phyloP scores from a whole-genome alignment of 92 coral and sea anemone genomes.

The Epizoanthus scotinus region DNA sequence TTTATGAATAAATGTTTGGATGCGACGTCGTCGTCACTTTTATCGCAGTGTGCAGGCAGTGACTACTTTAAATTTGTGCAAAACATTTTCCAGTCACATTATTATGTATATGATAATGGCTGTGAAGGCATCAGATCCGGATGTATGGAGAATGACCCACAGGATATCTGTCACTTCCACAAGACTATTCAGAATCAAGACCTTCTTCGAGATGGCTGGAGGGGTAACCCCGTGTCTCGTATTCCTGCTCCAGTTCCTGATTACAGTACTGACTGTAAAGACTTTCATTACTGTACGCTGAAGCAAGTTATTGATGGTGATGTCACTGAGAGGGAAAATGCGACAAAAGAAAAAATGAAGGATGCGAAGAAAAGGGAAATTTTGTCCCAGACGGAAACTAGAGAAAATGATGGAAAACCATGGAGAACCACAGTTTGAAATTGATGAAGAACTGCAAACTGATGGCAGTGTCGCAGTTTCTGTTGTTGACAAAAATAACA shows the following conservation, averaged over 20 bases:
- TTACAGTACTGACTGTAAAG: slow-evolving; percentile 30
- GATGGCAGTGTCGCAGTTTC: slow-evolving; percentile 40
- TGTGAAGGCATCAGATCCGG: slow-evolving; percentile 48
- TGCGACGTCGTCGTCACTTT: no score
- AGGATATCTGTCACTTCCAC: no score
- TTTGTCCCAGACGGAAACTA: slow-evolving; percentile 43
- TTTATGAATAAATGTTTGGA: slow-evolving; percentile 51
- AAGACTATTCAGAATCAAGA: slow-evolving; percentile 41
- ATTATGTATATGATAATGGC: slow-evolving; percentile 44
- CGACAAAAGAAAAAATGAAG: slow-evolving; percentile 21
- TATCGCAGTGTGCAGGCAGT: no score
- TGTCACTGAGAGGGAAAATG: slow-evolving; percentile 14
- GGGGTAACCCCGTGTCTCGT: slow-evolving; percentile 36
- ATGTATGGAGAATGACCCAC: slow-evolving; percentile 8
- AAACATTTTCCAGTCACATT: slow-evolving; percentile 28
- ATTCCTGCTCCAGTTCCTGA: slow-evolving; percentile 51
- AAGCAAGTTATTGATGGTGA: slow-evolving; percentile 22
- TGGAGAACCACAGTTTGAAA: slow-evolving; percentile 41
- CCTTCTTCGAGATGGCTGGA: slow-evolving; percentile 40
- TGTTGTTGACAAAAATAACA: slow-evolving; percentile 37
- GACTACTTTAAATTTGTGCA: no score
- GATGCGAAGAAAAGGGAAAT: slow-evolving; percentile 35
- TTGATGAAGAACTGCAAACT: slow-evolving; percentile 6
- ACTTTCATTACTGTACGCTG: slow-evolving; percentile 39
- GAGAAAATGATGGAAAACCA: slow-evolving; percentile 37